Base-by-base conservation (phyloP, 2,888 invertebrate species). In the Drosophila paramelanica region DNA sequence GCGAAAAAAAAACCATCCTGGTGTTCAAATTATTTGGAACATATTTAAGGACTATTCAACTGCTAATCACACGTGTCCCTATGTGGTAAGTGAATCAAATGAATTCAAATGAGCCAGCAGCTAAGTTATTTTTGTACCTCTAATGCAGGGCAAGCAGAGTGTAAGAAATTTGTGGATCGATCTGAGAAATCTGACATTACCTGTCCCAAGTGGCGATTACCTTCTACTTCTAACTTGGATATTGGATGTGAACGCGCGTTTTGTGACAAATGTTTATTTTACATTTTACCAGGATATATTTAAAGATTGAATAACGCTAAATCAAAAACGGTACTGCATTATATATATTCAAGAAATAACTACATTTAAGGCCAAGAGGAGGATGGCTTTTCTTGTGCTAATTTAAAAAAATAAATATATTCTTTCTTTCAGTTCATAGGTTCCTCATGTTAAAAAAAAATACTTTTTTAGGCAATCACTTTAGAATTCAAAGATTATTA, bases 181-280 rank as follows among this genome's bases (percentile, higher is more conserved):
- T 5, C 11, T 41, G 2, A 17, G 27, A 3, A 17, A 25, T 1
- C 1, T 61, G 23, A n/a, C n/a, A 5, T 8, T 69, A 11, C 74
- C 74, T 0, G 7, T 74, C 4, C 65, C 69, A 4, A 66, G 36
- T 17, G 74, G 69, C 1, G 74, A 74, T 0, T 74, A 53, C 17
- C 3, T 41, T 1, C 0, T 59, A 1, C 7, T 52, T 0, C 0
- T 46, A 0, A 42, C 25, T 33, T 74, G 69, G 65, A 39, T 45
- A 0, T 14, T 62, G 13, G 17, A 61, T 5, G 42, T 31, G 13
- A 17, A 13, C 31, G 11, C 23, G 10, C 56, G 47, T 20, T 5
- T 42, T 23, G 25, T 10, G 3, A 67, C 49, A 10, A 42, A 67
- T 55, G 11, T 60, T 10, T 67, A 43, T 10, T 66, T 59, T 17